Evolutionary conservation across 92 coral and sea anemone species (phyloP), one percentile per base, ranked within the genome.

Genomic region (Epizoanthus scotinus): DNA sequence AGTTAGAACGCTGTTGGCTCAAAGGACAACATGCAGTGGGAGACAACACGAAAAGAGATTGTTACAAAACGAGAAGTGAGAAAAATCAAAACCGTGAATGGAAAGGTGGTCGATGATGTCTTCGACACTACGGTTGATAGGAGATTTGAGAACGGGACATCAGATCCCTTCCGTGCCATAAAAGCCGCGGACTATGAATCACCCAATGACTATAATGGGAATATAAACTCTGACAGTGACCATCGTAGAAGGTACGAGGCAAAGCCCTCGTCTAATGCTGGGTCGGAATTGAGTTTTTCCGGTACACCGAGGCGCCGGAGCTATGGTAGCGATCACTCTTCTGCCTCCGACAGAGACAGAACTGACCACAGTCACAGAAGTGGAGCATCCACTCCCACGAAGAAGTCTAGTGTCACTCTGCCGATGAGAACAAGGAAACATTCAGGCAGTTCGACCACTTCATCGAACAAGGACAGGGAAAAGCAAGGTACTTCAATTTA

Each of bases 371-470:
- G 40, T 52, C 28, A 22, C 0, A 75, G 40, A 59, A 75, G 57
- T 22, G 56, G 57, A 58, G 57, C 68, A 5, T 36, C 67, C 6
- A 75, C 81, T 36, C 81, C 81, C 2, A 75, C 81, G 0, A 75
- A 75, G 27, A 75, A 59, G 67, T 75, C 81, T 13, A 75, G 81
- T 38, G 81, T 75, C 31, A 75, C 81, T 1, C 26, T 75, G 81
- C 81, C 59, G 21, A 58, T 75, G 81, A 67, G 81, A 34, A 20
- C 81, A 38, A 58, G 68, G 8, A 59, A 25, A 38, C 38, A 28
- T 21, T 75, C 81, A 2, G 15, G 34, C 56, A 75, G 81, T 28
- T 75, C 81, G 19, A 40, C n/a, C n/a, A n/a, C n/a, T 57, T 75
- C 81, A 24, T 75, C 81, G 54, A 75, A 58, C 68, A 75, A 20